Conservation (phyloP, 2,797 vertebrate genomes). For the Schizopygopsis pylzovi region DNA sequence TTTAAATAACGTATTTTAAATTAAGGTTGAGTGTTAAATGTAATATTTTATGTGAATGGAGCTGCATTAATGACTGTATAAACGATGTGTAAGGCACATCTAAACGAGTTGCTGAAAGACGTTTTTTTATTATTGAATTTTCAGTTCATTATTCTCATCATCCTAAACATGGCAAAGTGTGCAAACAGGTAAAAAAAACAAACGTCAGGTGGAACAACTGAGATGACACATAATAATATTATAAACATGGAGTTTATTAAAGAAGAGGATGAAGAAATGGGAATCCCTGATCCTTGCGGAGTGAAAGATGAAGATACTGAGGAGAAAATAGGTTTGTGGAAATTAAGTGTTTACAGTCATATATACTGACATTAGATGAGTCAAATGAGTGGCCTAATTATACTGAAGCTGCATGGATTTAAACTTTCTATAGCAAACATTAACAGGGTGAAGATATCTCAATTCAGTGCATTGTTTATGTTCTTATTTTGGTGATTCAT, state of each 20-base stretch:
- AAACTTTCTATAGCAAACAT: too few species aligned
- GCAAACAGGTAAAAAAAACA: background rate
- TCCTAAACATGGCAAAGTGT: background rate
- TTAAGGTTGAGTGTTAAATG: background rate
- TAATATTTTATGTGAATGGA: background rate
- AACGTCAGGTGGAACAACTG: background rate
- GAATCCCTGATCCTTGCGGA: background rate
- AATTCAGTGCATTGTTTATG: too few species aligned
- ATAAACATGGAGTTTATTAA: constrained; percentile 12
- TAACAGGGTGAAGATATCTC: too few species aligned
- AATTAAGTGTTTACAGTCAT: too few species aligned
- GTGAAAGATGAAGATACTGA: constrained; percentile 3
- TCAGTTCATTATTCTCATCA: background rate
- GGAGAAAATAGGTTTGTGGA: background rate
- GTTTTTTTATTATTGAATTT: background rate
- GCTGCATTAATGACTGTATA: background rate
- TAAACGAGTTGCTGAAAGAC: background rate
- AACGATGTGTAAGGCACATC: background rate
- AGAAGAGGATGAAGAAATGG: constrained; percentile 14
- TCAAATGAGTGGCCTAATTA: too few species aligned
- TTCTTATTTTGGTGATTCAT: too few species aligned
- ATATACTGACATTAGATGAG: too few species aligned
- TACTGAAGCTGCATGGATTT: too few species aligned
- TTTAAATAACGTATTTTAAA: background rate
- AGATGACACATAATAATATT: background rate